A percentile compares a stretch with the other conserved stretches of the same genome.
phyloP scores from a whole-genome alignment of 2,888 invertebrate genomes.

The Microchrysa polita region DNA sequence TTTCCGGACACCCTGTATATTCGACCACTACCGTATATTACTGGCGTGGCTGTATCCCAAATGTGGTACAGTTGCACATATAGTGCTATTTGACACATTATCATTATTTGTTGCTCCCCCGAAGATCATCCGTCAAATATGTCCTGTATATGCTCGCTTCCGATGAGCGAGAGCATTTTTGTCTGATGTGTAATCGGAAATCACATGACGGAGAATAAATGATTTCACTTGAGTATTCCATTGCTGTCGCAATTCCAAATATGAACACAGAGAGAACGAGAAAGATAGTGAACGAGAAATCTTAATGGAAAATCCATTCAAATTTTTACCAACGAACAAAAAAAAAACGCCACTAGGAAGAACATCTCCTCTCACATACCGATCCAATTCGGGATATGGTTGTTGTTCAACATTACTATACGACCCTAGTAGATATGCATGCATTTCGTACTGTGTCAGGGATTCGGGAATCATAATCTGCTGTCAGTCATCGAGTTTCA shows the following conservation, averaged over 20 bases:
- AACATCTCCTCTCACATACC: background rate
- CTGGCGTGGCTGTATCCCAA: too few relatives aligned
- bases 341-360: too few relatives aligned
- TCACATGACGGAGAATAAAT: constrained; percentile 28
- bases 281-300: constrained; percentile 16
- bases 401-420: background rate
- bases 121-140: constrained; percentile 20
- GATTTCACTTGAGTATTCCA: constrained; percentile 37
- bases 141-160: constrained; percentile 22
- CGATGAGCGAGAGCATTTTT: constrained; percentile 27
- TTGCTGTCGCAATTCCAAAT: constrained; percentile 27
- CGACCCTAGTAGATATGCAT: background rate
- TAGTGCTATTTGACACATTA: background rate
- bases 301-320: constrained; percentile 40
- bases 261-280: too few relatives aligned
- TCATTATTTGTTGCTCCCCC: background rate
- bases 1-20: too few relatives aligned
- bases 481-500: constrained; percentile 40
- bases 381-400: constrained; percentile 4
- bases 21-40: too few relatives aligned
- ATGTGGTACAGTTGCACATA: too few relatives aligned
- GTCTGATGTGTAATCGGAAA: constrained; percentile 26
- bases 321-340: constrained; percentile 8
- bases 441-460: background rate
- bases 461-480: constrained; percentile 31